A percentile compares a stretch with the other conserved stretches of the same genome.
These are phyloP conservation scores for Troides helena DNA, from an alignment of 2,888 invertebrate genomes.

Conservation along the genomic window DNA sequence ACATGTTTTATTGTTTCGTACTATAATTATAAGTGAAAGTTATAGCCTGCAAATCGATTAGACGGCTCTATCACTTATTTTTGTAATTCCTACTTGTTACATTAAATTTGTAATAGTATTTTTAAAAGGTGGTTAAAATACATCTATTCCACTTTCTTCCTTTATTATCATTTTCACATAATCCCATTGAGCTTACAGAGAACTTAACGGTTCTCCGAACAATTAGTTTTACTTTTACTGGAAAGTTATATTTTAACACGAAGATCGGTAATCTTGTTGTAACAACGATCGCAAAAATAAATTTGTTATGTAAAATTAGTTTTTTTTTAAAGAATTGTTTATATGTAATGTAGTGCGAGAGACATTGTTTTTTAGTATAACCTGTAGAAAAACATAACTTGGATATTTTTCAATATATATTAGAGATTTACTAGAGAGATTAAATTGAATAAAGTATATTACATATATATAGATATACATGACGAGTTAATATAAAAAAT, in stretches of 20 bases:
- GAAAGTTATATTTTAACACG: background rate
- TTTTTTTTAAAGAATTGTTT: background rate
- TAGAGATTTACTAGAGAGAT: too few species aligned
- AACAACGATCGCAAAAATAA: background rate
- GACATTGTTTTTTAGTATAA: too few species aligned
- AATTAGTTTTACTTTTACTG: background rate
- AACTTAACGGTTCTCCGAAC: background rate
- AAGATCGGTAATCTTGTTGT: background rate
- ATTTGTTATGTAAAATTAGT: background rate
- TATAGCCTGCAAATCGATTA: background rate
- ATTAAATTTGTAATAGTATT: too few species aligned
- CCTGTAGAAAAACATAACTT: too few species aligned
- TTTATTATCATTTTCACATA: background rate
- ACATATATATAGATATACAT: too few species aligned
- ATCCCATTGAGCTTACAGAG: background rate
- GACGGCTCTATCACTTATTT: background rate
- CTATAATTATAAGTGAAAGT: constrained; percentile 11
- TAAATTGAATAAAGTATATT: too few species aligned
- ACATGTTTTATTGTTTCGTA: constrained; percentile 64
- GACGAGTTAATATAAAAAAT: too few species aligned
- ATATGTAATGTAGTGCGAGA: background rate
- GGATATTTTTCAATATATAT: too few species aligned
- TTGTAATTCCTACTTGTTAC: background rate
- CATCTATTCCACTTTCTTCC: background rate
- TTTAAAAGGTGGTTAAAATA: background rate